Percentiles rank a stretch among this genome's conserved stretches.
These are phyloP conservation scores for Hymenochirus boettgeri DNA, from an alignment of 2,113 vertebrate genomes.

Conservation along the genomic window DNA sequence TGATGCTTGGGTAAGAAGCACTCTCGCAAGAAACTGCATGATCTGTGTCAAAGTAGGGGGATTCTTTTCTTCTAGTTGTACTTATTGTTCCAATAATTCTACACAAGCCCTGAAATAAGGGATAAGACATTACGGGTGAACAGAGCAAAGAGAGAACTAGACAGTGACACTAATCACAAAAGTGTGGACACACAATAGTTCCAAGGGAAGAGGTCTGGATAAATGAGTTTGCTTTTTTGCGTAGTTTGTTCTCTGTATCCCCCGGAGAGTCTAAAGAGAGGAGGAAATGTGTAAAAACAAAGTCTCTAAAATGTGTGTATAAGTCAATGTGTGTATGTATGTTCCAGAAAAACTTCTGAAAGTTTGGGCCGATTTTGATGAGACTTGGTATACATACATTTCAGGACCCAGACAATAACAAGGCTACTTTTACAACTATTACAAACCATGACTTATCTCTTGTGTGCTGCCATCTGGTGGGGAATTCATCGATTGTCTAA, in stretches of 20 bases:
- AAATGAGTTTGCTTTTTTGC: slow-evolving; percentile 25
- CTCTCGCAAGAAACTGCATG: too few species aligned
- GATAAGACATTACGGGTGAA: slow-evolving; percentile 22
- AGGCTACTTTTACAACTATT: too few species aligned
- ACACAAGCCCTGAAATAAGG: neutral
- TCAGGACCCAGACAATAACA: too few species aligned
- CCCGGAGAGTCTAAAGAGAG: neutral
- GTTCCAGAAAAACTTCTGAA: too few species aligned
- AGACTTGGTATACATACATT: too few species aligned
- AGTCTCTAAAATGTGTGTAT: neutral
- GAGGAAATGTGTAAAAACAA: neutral
- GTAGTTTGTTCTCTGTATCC: slow-evolving; percentile 31
- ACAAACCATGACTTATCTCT: too few species aligned
- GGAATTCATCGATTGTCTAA: too few species aligned
- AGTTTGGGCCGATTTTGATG: too few species aligned
- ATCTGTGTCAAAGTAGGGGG: neutral
- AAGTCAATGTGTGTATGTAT: too few species aligned
- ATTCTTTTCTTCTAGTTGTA: neutral
- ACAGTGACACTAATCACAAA: slow-evolving; percentile 8
- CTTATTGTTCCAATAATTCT: neutral
- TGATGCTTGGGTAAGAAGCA: too few species aligned
- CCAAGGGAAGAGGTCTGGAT: neutral
- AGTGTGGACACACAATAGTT: slow-evolving; percentile 11
- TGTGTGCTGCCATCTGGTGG: too few species aligned
- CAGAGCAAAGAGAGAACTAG: slow-evolving; percentile 10